Conservation (phyloP, 2,888 invertebrate species). For the Amiota mariae region DNA sequence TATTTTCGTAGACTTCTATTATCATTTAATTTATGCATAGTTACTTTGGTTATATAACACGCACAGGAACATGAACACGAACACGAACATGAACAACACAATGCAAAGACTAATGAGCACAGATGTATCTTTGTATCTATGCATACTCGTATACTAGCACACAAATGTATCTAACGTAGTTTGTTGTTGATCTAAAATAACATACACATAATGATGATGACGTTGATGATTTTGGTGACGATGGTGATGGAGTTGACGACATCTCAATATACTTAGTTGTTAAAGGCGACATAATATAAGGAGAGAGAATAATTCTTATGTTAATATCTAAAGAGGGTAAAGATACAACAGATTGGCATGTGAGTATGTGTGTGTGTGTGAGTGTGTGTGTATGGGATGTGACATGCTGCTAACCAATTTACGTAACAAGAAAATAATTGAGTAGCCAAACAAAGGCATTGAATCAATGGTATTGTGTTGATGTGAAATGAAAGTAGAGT, state of each 20-base stretch:
- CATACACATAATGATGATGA: constrained; percentile 13
- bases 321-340: no score
- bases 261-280: not conserved
- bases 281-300: no score
- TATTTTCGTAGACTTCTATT: not conserved
- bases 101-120: constrained; percentile 18
- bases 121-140: constrained; percentile 9
- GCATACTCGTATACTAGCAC: not conserved
- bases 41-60: not conserved
- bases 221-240: not conserved
- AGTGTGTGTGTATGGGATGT: constrained; percentile 35
- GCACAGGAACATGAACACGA: not conserved
- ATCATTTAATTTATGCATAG: constrained; percentile 15
- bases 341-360: no score
- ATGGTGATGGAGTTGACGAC: constrained; percentile 1
- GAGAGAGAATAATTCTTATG: no score
- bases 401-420: constrained; percentile 51
- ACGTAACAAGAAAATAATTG: constrained; percentile 63
- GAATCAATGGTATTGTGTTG: not conserved
- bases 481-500: no score
- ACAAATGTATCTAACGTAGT: not conserved
- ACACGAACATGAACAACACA: not conserved
- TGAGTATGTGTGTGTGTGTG: constrained; percentile 51
- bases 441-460: constrained; percentile 50
- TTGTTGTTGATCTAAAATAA: constrained; percentile 12